Evolutionary conservation across 2,888 invertebrate species (phyloP).

Genomic region (Drosophila pseudotalamancana): DNA sequence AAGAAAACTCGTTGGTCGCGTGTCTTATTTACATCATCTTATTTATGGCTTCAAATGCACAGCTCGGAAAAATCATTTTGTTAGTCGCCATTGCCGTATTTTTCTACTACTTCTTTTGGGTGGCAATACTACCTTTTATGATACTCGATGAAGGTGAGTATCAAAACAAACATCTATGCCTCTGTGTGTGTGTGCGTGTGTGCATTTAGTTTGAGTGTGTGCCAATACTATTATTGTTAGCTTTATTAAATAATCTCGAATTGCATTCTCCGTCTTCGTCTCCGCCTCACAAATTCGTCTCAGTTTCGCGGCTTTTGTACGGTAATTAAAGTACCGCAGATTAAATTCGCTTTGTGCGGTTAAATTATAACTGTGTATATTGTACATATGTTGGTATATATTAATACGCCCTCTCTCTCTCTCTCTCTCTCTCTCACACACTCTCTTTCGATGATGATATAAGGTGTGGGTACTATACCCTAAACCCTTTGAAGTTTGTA

Average conservation of each 20-base stretch:
- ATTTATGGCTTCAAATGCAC: slow-evolving; percentile 87
- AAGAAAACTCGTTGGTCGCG: slow-evolving; percentile 38
- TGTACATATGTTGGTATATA: not conserved
- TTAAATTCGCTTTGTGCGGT: slow-evolving; percentile 49
- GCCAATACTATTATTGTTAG: slow-evolving; percentile 28
- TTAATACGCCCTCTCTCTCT: not conserved
- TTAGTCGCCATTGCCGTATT: slow-evolving; percentile 85
- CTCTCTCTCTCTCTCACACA: not conserved
- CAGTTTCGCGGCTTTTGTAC: slow-evolving; percentile 61
- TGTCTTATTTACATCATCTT: slow-evolving; percentile 43
- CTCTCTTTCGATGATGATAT: not conserved
- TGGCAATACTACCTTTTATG: slow-evolving; percentile 89
- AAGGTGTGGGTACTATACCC: slow-evolving; percentile 8
- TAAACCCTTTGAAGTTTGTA: not conserved
- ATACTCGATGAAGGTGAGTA: slow-evolving; percentile 86
- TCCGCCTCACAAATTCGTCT: not conserved
- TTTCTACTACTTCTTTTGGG: slow-evolving; percentile 87
- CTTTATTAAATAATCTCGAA: slow-evolving; percentile 67
- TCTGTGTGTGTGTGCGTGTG: not conserved
- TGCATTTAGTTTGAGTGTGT: not conserved
- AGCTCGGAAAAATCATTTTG: slow-evolving; percentile 87
- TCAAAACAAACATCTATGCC: slow-evolving; percentile 17
- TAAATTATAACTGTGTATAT: slow-evolving; percentile 3
- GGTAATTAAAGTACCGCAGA: slow-evolving; percentile 62
- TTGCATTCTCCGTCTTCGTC: slow-evolving; percentile 7